Base-by-base conservation (phyloP, 2,797 vertebrate species). In the Pseudopleuronectes americanus region DNA sequence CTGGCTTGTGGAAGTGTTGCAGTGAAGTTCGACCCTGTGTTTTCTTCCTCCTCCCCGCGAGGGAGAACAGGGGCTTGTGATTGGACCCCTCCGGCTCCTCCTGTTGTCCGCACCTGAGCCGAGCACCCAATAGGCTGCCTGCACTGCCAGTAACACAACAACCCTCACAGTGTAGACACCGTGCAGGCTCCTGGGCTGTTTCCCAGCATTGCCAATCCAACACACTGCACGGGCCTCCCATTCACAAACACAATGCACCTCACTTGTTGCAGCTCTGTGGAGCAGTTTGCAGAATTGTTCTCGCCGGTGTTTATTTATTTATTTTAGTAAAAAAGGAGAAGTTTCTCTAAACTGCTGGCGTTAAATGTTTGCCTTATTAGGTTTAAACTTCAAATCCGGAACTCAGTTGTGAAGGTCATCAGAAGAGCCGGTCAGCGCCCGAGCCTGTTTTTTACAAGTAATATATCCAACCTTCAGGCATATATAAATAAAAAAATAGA, bases 71-170 rank as follows among this genome's bases (percentile, higher is more conserved):
- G 4, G 9, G 16, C n/a, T 62, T 78, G 53, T 84, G 89, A 89
- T 87, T 90, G 90, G 85, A 22, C 9, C 9, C 22, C 51, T 56
- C 43, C 74, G 45, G 57, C 65, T 73, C 66, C 55, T 57, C 36
- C 51, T 77, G 57, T 61, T 62, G 43, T 67, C 76, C 84, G 71
- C 82, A 89, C 88, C 90, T 91, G 88, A 86, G 70, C 16, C 1
- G 0, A 61, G 61, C 77, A 77, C 57, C 90, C 84, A 90, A 87
- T 89, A 4, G 56, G 68, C 22, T 0, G 31, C 9, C 63, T 23
- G 64, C 43, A 1, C 77, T 49, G 56, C 65, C 58, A 36, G 23
- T 13, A 73, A 41, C 47, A 38, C 8, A 38, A 51, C 64, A 79
- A 74, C 55, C 51, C 66, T 38, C 59, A 57, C 69, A 75, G n/a